phyloP scores from a whole-genome alignment of 2,888 invertebrate genomes.

The Catocala fraxini region DNA sequence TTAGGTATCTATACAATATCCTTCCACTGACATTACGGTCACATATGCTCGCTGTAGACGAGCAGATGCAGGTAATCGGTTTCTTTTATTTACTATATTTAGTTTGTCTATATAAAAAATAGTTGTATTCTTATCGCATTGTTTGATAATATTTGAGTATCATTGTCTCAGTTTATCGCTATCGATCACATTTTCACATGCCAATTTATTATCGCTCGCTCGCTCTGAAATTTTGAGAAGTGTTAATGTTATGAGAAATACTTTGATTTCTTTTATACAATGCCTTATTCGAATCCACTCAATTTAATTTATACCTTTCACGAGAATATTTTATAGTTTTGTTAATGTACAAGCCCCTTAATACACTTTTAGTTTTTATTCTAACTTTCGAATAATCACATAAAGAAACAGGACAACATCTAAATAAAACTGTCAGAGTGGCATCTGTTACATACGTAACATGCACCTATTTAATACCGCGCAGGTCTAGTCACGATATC shows the following conservation, averaged over 20 bases:
- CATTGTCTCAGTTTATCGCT: constrained; percentile 20
- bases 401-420: constrained; percentile 14
- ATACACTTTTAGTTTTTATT: constrained; percentile 11
- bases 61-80: background rate
- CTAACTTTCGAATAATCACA: constrained; percentile 11
- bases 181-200: constrained; percentile 26
- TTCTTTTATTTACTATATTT: background rate
- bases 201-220: constrained; percentile 14
- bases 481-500: constrained; percentile 38
- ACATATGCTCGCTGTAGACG: constrained; percentile 1
- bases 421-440: constrained; percentile 17
- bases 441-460: constrained; percentile 28
- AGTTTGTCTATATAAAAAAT: background rate
- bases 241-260: background rate
- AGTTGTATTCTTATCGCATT: background rate
- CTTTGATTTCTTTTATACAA: too few relatives aligned
- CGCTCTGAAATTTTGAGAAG: constrained; percentile 1
- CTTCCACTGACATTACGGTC: constrained; percentile 2
- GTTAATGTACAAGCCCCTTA: constrained; percentile 1
- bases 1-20: constrained; percentile 13
- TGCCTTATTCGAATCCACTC: too few relatives aligned
- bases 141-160: constrained; percentile 1
- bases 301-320: too few relatives aligned
- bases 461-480: constrained; percentile 21
- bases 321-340: background rate